A percentile compares a stretch with the other conserved stretches of the same genome.
Conservation (phyloP, 1,140 invertebrate genomes). For the Sinella curviseta region DNA sequence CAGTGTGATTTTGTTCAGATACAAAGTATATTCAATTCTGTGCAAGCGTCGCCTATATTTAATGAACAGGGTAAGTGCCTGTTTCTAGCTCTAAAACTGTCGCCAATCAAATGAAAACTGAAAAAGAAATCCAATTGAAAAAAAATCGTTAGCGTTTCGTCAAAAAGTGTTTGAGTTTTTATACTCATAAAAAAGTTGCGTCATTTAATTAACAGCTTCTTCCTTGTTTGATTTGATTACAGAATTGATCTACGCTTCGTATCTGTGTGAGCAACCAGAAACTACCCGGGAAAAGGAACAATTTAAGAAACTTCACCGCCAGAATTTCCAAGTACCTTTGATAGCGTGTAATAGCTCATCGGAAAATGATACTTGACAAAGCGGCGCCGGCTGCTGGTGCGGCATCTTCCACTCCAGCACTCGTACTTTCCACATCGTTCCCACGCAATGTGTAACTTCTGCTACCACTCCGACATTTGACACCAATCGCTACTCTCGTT, state of each 20-base stretch:
- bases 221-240: constrained; percentile 39
- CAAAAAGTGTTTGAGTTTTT: no score
- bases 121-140: not conserved
- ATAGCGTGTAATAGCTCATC: constrained; percentile 23
- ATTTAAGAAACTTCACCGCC: constrained; percentile 61
- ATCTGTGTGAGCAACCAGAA: constrained; percentile 84
- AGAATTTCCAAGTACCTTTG: constrained; percentile 19
- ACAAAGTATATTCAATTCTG: constrained; percentile 72
- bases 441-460: not conserved
- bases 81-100: constrained; percentile 38
- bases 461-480: not conserved
- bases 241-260: constrained; percentile 79
- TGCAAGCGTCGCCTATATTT: constrained; percentile 76
- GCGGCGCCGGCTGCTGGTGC: not conserved
- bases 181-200: no score
- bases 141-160: no score
- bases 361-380: constrained; percentile 23
- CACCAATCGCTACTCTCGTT: no score
- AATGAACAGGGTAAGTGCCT: constrained; percentile 71
- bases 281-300: constrained; percentile 81
- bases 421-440: not conserved
- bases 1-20: constrained; percentile 82
- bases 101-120: not conserved
- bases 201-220: constrained; percentile 33
- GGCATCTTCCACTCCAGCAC: not conserved